Evolutionary conservation across 92 coral and sea anemone genomes (phyloP).

Genomic region (Porites rus): DNA sequence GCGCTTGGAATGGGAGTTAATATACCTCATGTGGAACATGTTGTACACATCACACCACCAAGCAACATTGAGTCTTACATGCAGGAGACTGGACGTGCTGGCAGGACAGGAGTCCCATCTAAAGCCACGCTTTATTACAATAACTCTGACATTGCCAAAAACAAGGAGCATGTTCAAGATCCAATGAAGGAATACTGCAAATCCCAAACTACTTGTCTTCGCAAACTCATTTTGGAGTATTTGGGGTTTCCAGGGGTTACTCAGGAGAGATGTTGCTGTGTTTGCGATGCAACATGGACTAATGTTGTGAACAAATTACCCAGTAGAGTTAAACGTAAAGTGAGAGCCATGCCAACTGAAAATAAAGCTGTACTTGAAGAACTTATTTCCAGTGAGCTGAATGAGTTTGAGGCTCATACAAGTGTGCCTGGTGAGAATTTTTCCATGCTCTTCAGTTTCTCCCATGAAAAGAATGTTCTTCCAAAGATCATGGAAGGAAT

Average conservation of each 20-base stretch:
- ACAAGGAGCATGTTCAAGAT: conserved; percentile 57
- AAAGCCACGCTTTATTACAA: conserved; percentile 61
- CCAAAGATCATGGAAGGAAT: conserved; percentile 7
- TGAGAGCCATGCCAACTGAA: conserved; percentile 34
- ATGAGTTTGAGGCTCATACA: conserved; percentile 23
- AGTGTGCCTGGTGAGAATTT: conserved; percentile 1
- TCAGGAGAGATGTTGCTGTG: conserved; percentile 60
- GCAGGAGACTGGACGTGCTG: conserved; percentile 79
- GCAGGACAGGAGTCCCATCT: conserved; percentile 63
- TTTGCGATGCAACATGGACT: conserved; percentile 41
- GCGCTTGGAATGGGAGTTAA: too few relatives aligned
- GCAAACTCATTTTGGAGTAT: conserved; percentile 38
- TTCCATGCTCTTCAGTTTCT: not conserved
- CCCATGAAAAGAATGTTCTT: not conserved
- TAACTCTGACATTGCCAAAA: conserved; percentile 59
- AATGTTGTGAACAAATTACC: conserved; percentile 13
- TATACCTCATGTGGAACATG: conserved; percentile 27
- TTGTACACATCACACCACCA: conserved; percentile 71
- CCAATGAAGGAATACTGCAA: conserved; percentile 68
- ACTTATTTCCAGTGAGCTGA: conserved; percentile 21
- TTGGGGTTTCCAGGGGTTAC: conserved; percentile 53
- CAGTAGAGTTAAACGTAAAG: conserved; percentile 26
- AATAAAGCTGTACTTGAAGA: conserved; percentile 24
- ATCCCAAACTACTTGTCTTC: conserved; percentile 47
- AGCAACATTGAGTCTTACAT: conserved; percentile 67